Evolutionary conservation across 1,140 invertebrate genomes (phyloP).

Genomic region (Atopsyche davidsoni): DNA sequence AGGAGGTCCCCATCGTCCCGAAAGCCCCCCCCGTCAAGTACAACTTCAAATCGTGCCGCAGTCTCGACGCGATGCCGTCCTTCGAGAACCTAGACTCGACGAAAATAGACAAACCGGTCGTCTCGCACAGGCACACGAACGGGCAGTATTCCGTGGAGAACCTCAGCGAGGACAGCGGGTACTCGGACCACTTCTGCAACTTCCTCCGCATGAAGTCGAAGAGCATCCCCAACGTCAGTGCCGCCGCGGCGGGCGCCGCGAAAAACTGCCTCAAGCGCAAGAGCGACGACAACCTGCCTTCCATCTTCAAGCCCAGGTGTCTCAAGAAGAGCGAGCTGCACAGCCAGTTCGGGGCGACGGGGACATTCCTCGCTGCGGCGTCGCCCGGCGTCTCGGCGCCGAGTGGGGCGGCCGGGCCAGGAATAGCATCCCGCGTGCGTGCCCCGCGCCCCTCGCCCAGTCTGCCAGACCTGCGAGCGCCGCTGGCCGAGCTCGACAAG

Average conservation of each 20-base stretch:
- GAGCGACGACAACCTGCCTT: slow-evolving; percentile 20
- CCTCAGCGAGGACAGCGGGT: slow-evolving; percentile 69
- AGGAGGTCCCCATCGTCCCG: slow-evolving; percentile 34
- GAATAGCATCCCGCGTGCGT: slow-evolving; percentile 38
- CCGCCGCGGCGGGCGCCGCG: slow-evolving; percentile 23
- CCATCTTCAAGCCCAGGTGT: slow-evolving; percentile 15
- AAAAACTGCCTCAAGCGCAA: slow-evolving; percentile 13
- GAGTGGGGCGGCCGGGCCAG: slow-evolving; percentile 16
- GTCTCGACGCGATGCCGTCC: slow-evolving; percentile 48
- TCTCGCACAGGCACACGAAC: slow-evolving; percentile 27
- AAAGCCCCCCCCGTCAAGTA: slow-evolving; percentile 35
- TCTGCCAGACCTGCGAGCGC: slow-evolving; percentile 19
- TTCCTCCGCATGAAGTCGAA: slow-evolving; percentile 39
- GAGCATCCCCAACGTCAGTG: slow-evolving; percentile 41
- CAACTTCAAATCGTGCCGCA: slow-evolving; percentile 45
- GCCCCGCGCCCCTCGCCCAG: slow-evolving; percentile 39
- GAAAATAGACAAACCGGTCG: slow-evolving; percentile 34
- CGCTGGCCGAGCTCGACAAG: slow-evolving; percentile 15
- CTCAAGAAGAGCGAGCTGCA: slow-evolving; percentile 23
- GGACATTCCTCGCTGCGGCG: slow-evolving; percentile 14
- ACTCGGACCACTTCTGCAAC: slow-evolving; percentile 54
- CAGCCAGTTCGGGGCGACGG: slow-evolving; percentile 19
- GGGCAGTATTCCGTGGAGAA: slow-evolving; percentile 63
- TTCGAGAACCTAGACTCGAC: slow-evolving; percentile 39
- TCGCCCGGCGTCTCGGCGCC: slow-evolving; percentile 31